These are phyloP conservation scores for Desmophyllum pertusum DNA, from an alignment of 92 coral and sea anemone genomes.

Conservation along the genomic window DNA sequence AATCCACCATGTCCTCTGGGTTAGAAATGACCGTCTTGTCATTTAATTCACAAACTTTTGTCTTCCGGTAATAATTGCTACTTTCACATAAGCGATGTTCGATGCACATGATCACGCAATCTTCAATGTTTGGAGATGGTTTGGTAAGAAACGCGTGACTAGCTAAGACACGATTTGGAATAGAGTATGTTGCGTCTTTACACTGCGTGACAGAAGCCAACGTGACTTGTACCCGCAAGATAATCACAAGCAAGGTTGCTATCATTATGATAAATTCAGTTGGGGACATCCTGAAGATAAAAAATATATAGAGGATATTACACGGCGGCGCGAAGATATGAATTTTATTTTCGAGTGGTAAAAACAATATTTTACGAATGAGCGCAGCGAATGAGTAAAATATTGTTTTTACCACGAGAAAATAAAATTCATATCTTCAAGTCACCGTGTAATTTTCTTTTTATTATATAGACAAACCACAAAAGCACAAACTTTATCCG, in stretches of 20 bases:
- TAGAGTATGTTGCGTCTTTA: background rate
- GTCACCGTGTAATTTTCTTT: too few species aligned
- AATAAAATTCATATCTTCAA: too few species aligned
- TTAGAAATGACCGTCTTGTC: background rate
- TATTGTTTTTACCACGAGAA: too few species aligned
- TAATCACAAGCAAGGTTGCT: background rate
- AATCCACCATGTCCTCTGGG: background rate
- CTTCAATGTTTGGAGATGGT: background rate
- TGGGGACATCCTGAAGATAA: background rate
- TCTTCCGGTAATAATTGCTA: constrained; percentile 11
- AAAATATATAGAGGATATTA: too few species aligned
- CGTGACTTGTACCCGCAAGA: background rate
- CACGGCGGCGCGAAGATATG: too few species aligned
- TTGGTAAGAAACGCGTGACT: background rate
- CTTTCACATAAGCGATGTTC: background rate
- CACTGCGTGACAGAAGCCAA: background rate
- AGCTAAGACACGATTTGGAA: background rate
- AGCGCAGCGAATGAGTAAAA: too few species aligned
- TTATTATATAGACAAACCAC: too few species aligned
- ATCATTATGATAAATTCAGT: too few species aligned
- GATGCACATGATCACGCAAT: background rate
- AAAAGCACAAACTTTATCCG: too few species aligned
- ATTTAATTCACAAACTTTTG: constrained; percentile 11
- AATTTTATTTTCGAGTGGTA: too few species aligned
- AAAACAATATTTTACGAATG: too few species aligned